Conservation (phyloP, 2,888 invertebrate species). For the Gastracanthus pulcherrimus region DNA sequence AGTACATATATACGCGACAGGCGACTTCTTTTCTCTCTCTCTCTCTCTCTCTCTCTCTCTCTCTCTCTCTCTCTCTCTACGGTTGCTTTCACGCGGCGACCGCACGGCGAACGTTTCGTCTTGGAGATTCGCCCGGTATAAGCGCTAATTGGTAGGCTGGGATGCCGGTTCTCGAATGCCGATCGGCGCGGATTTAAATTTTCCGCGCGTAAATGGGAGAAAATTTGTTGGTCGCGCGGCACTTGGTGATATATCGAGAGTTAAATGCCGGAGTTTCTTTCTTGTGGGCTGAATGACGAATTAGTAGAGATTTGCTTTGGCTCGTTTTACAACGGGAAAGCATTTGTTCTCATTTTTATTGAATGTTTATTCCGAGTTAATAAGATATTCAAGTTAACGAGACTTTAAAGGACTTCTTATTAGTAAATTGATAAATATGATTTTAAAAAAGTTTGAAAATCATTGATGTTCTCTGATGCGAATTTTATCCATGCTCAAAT, state of each 20-base stretch:
- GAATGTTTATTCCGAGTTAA: too few relatives aligned
- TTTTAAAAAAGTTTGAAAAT: too few relatives aligned
- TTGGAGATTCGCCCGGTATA: constrained; percentile 5
- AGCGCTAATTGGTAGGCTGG: not conserved
- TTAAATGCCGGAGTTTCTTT: not conserved
- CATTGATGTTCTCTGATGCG: not conserved
- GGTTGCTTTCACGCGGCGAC: not conserved
- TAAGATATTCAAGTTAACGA: too few relatives aligned
- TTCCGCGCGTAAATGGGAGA: not conserved
- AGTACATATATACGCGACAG: too few relatives aligned
- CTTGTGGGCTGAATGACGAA: not conserved
- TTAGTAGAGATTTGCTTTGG: not conserved
- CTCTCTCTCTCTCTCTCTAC: too few relatives aligned
- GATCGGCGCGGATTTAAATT: not conserved
- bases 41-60: too few relatives aligned
- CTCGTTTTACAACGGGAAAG: not conserved
- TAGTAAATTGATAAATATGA: too few relatives aligned
- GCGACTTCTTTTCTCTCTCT: too few relatives aligned
- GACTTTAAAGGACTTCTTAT: too few relatives aligned
- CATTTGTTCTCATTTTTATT: too few relatives aligned
- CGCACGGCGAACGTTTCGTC: not conserved
- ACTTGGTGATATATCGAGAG: not conserved
- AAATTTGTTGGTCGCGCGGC: not conserved
- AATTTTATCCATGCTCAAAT: not conserved
- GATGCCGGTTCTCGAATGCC: too few relatives aligned